Evolutionary conservation across 2,888 invertebrate species (phyloP), one percentile per base, ranked within the genome.

Genomic region (Tyria jacobaeae): DNA sequence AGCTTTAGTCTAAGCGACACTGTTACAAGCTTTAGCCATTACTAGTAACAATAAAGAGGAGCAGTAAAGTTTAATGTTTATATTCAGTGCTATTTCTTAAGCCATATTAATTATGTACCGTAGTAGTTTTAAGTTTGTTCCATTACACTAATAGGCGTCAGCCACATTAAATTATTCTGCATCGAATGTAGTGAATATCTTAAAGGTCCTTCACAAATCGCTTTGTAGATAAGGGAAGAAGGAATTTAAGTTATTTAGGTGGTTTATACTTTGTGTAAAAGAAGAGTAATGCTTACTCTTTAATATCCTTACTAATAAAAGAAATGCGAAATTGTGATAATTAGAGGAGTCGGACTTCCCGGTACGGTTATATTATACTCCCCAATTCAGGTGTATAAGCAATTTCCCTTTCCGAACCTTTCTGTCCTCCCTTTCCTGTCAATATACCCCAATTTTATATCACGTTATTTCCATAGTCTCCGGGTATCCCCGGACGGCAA

Each of bases 21-120:
- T 82, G 87, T 82, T 83, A 90, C 94, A 94, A 83, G 94, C 83
- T 94, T 94, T 90, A 79, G 85, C 94, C 94, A 94, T 94, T 94
- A 94, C 92, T 85, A 81, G 73, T 75, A 71, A 75, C 78, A 75
- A 73, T 76, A 84, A 86, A 87, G 82, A 83, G 79, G 72, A 70
- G 78, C 74, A 85, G 78, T 93, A 88, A 92, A 91, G 83, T 88
- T 89, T 85, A 87, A 91, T 91, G 90, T 92, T 91, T 91, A 91
- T 89, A 87, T 89, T 83, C 61, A 64, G 64, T 68, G 51, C 62
- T 50, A 66, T 73, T 58, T 68, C 65, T 68, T 68, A 58, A 55
- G 49, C 68, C 68, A 69, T 75, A 75, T 77, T 73, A 68, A 71
- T 75, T 70, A 71, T 69, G 60, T 68, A 66, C 63, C 50, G 27